phyloP scores from a whole-genome alignment of 2,888 invertebrate species.

The Caenorhabditis sulstoni region DNA sequence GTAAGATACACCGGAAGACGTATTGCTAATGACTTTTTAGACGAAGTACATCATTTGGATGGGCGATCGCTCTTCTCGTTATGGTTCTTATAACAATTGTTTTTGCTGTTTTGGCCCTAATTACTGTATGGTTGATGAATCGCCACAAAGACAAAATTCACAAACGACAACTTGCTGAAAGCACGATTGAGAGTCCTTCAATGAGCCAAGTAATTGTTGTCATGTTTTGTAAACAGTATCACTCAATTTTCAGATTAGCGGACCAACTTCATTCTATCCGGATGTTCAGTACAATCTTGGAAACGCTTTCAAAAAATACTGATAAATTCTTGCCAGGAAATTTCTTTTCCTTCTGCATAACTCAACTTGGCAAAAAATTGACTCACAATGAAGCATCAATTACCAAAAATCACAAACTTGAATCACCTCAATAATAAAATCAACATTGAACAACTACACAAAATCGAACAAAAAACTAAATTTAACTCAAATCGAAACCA shows the following conservation, averaged over 20 bases:
- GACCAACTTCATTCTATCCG: slow-evolving; percentile 67
- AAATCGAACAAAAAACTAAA: no score
- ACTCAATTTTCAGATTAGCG: slow-evolving; percentile 61
- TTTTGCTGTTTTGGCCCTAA: slow-evolving; percentile 64
- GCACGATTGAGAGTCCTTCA: slow-evolving; percentile 60
- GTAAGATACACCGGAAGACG: slow-evolving; percentile 62
- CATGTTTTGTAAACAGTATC: background rate
- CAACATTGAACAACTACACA: no score
- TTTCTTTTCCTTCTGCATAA: background rate
- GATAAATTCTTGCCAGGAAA: background rate
- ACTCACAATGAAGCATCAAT: background rate
- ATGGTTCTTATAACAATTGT: slow-evolving; percentile 71
- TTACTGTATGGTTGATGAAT: slow-evolving; percentile 67
- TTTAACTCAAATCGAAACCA: no score
- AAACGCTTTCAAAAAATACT: slow-evolving; percentile 40
- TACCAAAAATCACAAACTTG: no score
- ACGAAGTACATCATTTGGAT: slow-evolving; percentile 70
- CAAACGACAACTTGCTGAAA: slow-evolving; percentile 62
- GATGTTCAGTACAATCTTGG: slow-evolving; percentile 48
- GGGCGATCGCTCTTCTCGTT: slow-evolving; percentile 75
- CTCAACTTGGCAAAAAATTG: background rate
- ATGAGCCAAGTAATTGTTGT: slow-evolving; percentile 51
- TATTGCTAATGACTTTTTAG: slow-evolving; percentile 48
- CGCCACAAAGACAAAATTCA: slow-evolving; percentile 66
- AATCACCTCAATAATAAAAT: no score